Evolutionary conservation across 2,797 vertebrate species (phyloP).

Genomic region (Picus viridis): DNA sequence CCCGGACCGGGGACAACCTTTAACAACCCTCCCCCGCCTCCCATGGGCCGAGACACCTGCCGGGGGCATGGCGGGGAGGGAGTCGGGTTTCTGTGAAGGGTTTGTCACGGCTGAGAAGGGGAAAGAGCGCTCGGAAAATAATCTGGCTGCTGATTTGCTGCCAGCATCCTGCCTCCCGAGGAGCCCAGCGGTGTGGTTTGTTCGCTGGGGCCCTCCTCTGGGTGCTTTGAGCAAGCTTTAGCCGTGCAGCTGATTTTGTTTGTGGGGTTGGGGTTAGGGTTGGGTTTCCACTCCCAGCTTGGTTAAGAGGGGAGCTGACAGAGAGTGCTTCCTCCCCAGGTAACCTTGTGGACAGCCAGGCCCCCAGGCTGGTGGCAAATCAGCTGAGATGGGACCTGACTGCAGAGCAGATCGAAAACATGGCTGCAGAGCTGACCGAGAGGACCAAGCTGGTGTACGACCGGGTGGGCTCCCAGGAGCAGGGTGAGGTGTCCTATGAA

Average conservation of each 20-base stretch:
- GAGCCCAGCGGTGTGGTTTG: accelerated
- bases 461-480: conserved; percentile 82
- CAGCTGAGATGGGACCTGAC: conserved; percentile 89
- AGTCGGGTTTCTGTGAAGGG: not conserved
- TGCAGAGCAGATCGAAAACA: conserved; percentile 82
- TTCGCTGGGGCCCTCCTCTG: not conserved
- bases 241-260: accelerated
- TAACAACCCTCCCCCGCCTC: not conserved
- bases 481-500: conserved; percentile 82
- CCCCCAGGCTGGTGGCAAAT: conserved; percentile 71
- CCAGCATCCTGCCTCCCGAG: accelerated
- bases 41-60: not conserved
- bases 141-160: accelerated
- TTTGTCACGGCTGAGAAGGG: accelerated
- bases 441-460: conserved; percentile 91
- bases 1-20: not conserved
- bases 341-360: conserved; percentile 76
- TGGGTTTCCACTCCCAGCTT: too few species aligned
- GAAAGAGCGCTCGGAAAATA: accelerated
- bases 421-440: conserved; percentile 83
- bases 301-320: accelerated
- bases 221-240: accelerated
- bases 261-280: too few species aligned
- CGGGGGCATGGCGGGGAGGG: not conserved
- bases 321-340: conserved; percentile 48